phyloP scores from a whole-genome alignment of 2,888 invertebrate species.

The Sisyra terminalis region DNA sequence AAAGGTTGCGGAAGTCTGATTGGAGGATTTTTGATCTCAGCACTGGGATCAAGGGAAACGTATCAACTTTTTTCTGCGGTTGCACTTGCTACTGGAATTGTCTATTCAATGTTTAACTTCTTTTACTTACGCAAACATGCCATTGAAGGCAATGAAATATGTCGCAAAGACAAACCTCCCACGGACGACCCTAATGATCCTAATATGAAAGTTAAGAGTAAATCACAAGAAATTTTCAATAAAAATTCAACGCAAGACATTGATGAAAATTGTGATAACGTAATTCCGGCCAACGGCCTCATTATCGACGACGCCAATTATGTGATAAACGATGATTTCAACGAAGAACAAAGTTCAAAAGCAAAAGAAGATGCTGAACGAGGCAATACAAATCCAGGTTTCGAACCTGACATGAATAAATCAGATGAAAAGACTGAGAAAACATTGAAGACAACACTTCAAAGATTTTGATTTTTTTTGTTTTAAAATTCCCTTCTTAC shows the following conservation, averaged over 20 bases:
- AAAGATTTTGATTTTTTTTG: too few species aligned
- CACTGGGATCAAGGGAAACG: constrained; percentile 51
- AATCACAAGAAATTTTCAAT: not conserved
- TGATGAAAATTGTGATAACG: not conserved
- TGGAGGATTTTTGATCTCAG: constrained; percentile 59
- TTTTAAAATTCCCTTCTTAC: too few species aligned
- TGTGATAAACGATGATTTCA: not conserved
- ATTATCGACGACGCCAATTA: not conserved
- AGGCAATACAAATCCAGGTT: too few species aligned
- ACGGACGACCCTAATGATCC: not conserved
- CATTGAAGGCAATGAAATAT: constrained; percentile 36
- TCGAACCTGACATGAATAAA: too few species aligned
- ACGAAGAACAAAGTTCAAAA: not conserved
- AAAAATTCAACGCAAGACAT: not conserved
- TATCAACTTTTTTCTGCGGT: constrained; percentile 51
- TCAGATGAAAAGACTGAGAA: too few species aligned
- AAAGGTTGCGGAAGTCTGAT: constrained; percentile 59
- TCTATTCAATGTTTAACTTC: constrained; percentile 52
- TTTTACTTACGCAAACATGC: constrained; percentile 41
- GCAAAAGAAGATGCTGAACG: not conserved
- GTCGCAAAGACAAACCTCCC: constrained; percentile 29
- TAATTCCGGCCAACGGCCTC: not conserved
- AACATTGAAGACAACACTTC: too few species aligned
- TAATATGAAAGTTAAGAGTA: not conserved
- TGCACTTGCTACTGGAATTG: constrained; percentile 42